These are phyloP conservation scores for Epinephelus cyanopodus DNA, from an alignment of 2,113 vertebrate genomes.

Conservation along the genomic window DNA sequence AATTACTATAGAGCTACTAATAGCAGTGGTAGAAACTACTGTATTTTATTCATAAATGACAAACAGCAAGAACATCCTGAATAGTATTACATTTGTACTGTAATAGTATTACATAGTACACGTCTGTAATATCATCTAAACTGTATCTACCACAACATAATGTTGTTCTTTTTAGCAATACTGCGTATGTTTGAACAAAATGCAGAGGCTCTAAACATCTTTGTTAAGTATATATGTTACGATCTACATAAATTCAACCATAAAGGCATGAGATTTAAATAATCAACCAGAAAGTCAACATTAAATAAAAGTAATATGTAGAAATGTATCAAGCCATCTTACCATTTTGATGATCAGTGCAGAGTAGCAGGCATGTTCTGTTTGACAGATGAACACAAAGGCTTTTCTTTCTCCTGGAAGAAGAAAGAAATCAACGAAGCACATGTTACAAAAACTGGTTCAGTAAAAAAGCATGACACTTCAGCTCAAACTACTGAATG, in stretches of 20 bases:
- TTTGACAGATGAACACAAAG: not conserved
- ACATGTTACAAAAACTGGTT: not conserved
- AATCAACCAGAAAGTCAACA: not conserved
- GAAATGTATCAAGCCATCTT: constrained; percentile 22
- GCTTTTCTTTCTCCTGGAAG: constrained; percentile 36
- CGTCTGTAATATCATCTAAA: not conserved
- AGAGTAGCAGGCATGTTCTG: constrained; percentile 9
- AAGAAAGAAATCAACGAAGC: not conserved
- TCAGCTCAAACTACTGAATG: not conserved
- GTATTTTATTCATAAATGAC: not conserved
- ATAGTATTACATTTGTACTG: not conserved
- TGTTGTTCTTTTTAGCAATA: not conserved
- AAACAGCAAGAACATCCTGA: not conserved
- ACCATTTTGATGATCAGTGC: constrained; percentile 61
- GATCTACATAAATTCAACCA: not conserved
- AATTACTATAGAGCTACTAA: not conserved
- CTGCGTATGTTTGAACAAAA: not conserved
- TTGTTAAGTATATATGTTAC: not conserved
- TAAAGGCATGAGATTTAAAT: not conserved
- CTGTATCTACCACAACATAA: not conserved
- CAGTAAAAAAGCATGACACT: not conserved
- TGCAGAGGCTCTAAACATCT: not conserved
- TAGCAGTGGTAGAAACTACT: not conserved
- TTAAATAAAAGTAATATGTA: not conserved
- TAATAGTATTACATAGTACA: not conserved